phyloP scores from a whole-genome alignment of 64 coral and sea anemone species.

The Porites australiensis region DNA sequence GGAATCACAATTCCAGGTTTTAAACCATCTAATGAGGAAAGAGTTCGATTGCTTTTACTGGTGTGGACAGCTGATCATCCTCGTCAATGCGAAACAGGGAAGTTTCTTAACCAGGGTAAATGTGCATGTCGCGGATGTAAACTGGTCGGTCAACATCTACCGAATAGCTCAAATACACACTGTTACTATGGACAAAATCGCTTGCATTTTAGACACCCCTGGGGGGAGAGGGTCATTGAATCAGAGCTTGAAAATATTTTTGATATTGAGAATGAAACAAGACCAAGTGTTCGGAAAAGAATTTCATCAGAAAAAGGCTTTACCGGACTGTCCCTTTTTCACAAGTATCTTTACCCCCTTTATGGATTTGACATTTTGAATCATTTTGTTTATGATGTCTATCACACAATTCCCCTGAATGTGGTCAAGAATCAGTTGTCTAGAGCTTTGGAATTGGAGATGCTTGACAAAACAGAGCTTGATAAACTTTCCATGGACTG shows the following conservation, averaged over 20 bases:
- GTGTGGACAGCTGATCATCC: slow-evolving; percentile 69
- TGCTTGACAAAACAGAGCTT: slow-evolving; percentile 42
- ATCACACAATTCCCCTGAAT: slow-evolving; percentile 70
- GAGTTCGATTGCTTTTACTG: slow-evolving; percentile 27
- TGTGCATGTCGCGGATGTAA: slow-evolving; percentile 73
- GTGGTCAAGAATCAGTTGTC: slow-evolving; percentile 62
- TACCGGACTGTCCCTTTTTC: slow-evolving; percentile 33
- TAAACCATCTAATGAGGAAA: background rate
- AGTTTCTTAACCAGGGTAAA: slow-evolving; percentile 75
- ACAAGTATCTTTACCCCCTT: slow-evolving; percentile 48
- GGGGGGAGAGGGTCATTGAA: slow-evolving; percentile 65
- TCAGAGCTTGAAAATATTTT: slow-evolving; percentile 56
- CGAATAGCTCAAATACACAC: slow-evolving; percentile 67
- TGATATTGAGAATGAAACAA: slow-evolving; percentile 59
- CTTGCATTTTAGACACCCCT: slow-evolving; percentile 55
- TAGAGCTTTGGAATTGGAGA: slow-evolving; percentile 51
- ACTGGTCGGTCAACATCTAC: slow-evolving; percentile 42
- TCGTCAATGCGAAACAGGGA: slow-evolving; percentile 69
- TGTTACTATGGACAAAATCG: slow-evolving; percentile 82
- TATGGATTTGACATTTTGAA: slow-evolving; percentile 75
- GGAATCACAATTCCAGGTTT: slow-evolving; percentile 12
- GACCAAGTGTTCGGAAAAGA: slow-evolving; percentile 57
- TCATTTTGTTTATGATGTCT: slow-evolving; percentile 68
- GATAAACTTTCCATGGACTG: slow-evolving; percentile 68
- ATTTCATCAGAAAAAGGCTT: slow-evolving; percentile 53